Evolutionary conservation across 2,113 vertebrate genomes (phyloP).

Genomic region (Myanophis thanlyinensis): DNA sequence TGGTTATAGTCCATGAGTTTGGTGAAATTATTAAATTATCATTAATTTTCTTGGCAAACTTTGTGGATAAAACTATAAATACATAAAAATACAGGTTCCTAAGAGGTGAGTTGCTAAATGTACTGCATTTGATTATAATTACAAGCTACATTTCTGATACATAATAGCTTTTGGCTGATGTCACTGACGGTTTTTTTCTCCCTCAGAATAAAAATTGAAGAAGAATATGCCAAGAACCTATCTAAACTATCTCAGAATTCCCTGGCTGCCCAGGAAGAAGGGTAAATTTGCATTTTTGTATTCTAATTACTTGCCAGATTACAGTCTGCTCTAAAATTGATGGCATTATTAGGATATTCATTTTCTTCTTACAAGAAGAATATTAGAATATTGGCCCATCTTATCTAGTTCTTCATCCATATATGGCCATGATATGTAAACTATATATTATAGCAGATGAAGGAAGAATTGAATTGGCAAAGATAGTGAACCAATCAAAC

Average conservation of each 20-base stretch:
- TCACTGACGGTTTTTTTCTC: neutral
- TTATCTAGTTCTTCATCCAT: neutral
- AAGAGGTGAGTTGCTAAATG: neutral
- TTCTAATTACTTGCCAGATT: conserved; percentile 29
- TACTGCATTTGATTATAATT: neutral
- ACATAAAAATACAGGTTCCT: neutral
- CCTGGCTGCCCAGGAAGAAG: conserved; percentile 92
- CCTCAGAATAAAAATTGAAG: conserved; percentile 99
- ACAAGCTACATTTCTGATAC: neutral
- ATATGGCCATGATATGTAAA: too few species aligned
- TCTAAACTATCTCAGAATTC: conserved; percentile 95
- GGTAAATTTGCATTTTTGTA: conserved; percentile 76
- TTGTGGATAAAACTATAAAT: neutral
- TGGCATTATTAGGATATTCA: neutral
- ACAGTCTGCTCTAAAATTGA: conserved; percentile 10
- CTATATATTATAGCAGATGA: too few species aligned
- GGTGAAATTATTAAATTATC: neutral
- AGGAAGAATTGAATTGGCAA: conserved; percentile 2
- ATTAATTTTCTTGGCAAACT: neutral
- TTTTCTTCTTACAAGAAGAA: neutral
- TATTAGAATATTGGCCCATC: conserved; percentile 13
- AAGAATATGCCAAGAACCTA: conserved; percentile 96
- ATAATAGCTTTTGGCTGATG: neutral
- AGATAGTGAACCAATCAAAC: neutral
- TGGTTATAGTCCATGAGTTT: neutral